These are phyloP conservation scores for Phytoseiulus persimilis DNA, from an alignment of 2,888 invertebrate species.

Conservation along the genomic window DNA sequence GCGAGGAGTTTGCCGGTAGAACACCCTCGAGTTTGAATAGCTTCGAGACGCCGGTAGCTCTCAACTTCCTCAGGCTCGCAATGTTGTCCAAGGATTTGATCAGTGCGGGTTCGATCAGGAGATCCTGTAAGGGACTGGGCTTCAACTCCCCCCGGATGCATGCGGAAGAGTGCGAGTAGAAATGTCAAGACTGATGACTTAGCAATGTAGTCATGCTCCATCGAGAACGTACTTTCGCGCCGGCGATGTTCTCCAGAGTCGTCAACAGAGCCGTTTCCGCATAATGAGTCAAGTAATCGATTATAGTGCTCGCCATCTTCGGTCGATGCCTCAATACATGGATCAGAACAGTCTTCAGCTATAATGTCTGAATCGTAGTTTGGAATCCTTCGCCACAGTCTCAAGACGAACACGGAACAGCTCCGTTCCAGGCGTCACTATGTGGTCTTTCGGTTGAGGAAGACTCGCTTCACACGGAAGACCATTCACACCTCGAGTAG, in stretches of 20 bases:
- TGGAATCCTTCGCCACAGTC: background rate
- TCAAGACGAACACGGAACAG: background rate
- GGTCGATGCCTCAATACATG: background rate
- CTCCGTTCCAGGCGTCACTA: no score
- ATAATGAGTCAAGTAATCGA: slow-evolving; percentile 6
- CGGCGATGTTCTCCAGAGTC: slow-evolving; percentile 22
- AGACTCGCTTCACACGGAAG: no score
- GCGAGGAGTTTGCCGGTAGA: background rate
- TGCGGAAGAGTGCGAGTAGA: no score
- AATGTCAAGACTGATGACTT: no score
- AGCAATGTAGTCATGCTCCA: no score
- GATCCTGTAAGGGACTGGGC: background rate
- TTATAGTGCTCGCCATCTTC: background rate
- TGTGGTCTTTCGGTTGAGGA: no score
- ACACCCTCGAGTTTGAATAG: slow-evolving; percentile 6
- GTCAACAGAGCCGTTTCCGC: slow-evolving; percentile 17
- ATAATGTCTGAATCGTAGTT: background rate
- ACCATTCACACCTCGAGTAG: no score
- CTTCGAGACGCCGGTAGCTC: slow-evolving; percentile 27
- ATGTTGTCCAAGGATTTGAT: slow-evolving; percentile 23
- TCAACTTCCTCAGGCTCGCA: slow-evolving; percentile 13
- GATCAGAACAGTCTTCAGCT: background rate
- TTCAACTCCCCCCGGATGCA: background rate
- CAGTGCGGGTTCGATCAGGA: slow-evolving; percentile 14
- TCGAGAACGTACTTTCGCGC: slow-evolving; percentile 17